phyloP scores from a whole-genome alignment of 2,113 vertebrate species.

The Crotophaga sulcirostris region DNA sequence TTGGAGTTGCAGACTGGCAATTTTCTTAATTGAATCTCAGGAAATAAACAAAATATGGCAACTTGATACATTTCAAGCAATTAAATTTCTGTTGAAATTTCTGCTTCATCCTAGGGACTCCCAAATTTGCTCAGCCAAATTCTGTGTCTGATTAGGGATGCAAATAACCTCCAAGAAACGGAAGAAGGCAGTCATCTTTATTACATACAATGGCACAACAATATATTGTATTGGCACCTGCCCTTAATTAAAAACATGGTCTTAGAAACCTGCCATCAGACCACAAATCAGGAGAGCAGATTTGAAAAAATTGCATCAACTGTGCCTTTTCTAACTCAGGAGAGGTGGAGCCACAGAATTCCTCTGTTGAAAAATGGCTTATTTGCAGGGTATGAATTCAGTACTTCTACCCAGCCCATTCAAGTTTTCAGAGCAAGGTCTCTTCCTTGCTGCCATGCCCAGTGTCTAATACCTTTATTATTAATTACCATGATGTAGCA shows the following conservation, averaged over 20 bases:
- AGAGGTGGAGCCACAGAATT: not conserved
- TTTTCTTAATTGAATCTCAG: slow-evolving; percentile 29
- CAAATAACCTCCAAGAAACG: not conserved
- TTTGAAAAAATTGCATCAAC: not conserved
- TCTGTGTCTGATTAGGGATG: not conserved
- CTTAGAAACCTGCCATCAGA: not conserved
- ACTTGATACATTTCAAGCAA: slow-evolving; percentile 47
- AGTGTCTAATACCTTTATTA: not conserved
- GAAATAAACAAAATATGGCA: slow-evolving; percentile 69
- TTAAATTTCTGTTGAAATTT: slow-evolving; percentile 50
- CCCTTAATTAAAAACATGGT: not conserved
- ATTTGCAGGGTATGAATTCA: not conserved
- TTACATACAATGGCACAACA: not conserved
- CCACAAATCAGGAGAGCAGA: not conserved
- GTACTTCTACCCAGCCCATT: not conserved
- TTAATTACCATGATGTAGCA: not conserved
- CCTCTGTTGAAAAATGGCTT: not conserved
- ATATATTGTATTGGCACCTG: not conserved
- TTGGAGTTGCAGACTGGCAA: slow-evolving; percentile 49
- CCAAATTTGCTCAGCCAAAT: slow-evolving; percentile 39
- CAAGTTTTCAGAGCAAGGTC: not conserved
- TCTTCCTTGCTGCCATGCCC: not conserved
- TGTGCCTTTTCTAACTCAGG: not conserved
- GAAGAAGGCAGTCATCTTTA: not conserved
- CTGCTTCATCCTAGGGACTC: slow-evolving; percentile 14